phyloP scores from a whole-genome alignment of 2,888 invertebrate species.

The Uloborus plumipes region DNA sequence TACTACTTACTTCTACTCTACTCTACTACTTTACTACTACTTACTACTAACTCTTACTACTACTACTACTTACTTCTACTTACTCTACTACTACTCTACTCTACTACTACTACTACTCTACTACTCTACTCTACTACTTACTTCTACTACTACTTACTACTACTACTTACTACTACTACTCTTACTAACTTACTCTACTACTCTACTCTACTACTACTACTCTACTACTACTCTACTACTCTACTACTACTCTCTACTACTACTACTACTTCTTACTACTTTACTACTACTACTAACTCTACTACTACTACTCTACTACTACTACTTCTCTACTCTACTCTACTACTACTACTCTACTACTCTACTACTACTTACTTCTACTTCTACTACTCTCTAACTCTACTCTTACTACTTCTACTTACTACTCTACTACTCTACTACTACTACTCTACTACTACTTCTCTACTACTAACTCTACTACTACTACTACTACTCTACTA shows the following conservation, averaged over 20 bases:
- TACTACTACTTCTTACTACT: background rate
- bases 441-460: background rate
- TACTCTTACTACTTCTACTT: background rate
- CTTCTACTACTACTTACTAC: no score
- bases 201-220: background rate
- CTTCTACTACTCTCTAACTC: background rate
- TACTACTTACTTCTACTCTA: no score
- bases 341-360: background rate
- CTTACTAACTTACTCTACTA: no score
- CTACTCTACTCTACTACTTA: background rate
- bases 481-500: no score
- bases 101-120: background rate
- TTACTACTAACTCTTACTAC: background rate
- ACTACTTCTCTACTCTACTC: no score
- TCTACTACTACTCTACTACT: background rate
- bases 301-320: background rate
- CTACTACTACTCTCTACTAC: background rate
- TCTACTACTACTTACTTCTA: background rate
- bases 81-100: no score
- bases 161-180: no score
- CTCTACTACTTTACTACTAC: no score
- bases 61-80: no score
- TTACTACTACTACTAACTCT: background rate
- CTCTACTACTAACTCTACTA: background rate
- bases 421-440: background rate